phyloP scores from a whole-genome alignment of 37 sponge, comb jelly and placozoan genomes.

The Halichondria panicea region DNA sequence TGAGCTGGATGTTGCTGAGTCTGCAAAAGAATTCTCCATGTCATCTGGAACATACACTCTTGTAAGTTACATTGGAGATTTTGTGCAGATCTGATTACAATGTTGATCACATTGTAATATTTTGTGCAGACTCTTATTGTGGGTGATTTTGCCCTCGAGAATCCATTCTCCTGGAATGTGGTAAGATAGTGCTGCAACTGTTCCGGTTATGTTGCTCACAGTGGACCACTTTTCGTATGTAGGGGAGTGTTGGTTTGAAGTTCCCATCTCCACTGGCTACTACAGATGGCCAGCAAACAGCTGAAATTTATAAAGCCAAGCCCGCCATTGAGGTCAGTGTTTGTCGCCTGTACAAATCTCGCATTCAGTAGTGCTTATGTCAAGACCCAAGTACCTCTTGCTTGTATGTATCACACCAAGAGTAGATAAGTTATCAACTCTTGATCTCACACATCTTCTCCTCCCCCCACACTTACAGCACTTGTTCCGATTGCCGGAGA shows the following conservation, averaged over 20 bases:
- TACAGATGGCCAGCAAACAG: slow-evolving; percentile 5
- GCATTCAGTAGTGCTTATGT: too few relatives aligned
- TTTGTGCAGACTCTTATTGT: slow-evolving; percentile 50
- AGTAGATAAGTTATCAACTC: background rate
- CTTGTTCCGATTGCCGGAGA: slow-evolving; percentile 82
- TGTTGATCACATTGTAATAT: background rate
- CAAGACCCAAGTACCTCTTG: too few relatives aligned
- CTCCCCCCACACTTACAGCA: slow-evolving; percentile 43
- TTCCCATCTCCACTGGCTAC: slow-evolving; percentile 57
- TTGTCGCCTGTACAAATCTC: too few relatives aligned
- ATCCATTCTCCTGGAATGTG: slow-evolving; percentile 70
- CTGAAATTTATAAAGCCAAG: slow-evolving; percentile 42
- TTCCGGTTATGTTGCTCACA: background rate
- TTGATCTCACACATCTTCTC: background rate
- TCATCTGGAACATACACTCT: slow-evolving; percentile 40
- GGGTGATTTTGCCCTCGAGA: slow-evolving; percentile 72
- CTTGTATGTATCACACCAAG: background rate
- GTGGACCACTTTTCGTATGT: background rate
- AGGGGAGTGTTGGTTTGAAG: slow-evolving; percentile 49
- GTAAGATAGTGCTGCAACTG: slow-evolving; percentile 25
- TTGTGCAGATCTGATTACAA: too few relatives aligned
- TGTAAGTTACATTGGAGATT: slow-evolving; percentile 22
- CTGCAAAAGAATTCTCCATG: slow-evolving; percentile 41
- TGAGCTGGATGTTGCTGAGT: slow-evolving; percentile 58
- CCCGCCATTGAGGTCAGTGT: slow-evolving; percentile 66